Conservation (phyloP, 2,113 vertebrate species). For the Periophthalmodon schlosseri region DNA sequence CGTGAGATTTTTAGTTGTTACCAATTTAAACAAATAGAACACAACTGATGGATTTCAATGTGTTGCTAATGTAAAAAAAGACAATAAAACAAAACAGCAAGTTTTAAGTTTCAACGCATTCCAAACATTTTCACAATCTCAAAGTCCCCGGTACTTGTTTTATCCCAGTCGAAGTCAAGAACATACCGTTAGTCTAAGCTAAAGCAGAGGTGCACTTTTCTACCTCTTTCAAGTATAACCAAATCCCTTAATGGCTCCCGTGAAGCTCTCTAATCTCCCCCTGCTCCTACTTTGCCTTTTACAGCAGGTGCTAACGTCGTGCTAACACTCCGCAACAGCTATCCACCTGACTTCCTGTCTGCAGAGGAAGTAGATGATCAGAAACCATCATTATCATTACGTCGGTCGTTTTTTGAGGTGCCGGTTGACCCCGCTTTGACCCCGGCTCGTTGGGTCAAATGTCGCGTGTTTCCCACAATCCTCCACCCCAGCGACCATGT, state of each 20-base stretch:
- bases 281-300: conserved; percentile 46
- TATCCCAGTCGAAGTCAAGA: neutral
- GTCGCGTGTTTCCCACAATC: conserved; percentile 66
- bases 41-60: too few relatives aligned
- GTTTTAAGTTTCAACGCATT: neutral
- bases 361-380: conserved; percentile 51
- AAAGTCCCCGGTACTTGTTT: neutral
- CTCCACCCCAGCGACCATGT: conserved; percentile 14
- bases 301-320: conserved; percentile 45
- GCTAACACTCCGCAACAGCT: conserved; percentile 31
- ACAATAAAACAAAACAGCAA: too few relatives aligned
- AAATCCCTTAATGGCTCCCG: conserved; percentile 30
- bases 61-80: too few relatives aligned
- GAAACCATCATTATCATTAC: conserved; percentile 39
- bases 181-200: conserved; percentile 16
- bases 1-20: too few relatives aligned
- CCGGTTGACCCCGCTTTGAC: conserved; percentile 37
- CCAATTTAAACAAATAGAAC: too few relatives aligned
- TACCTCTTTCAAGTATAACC: conserved; percentile 20
- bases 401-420: conserved; percentile 49
- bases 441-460: conserved; percentile 45
- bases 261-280: conserved; percentile 37
- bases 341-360: conserved; percentile 61
- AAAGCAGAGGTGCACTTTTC: conserved; percentile 6
- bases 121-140: neutral